A percentile compares a stretch with the other conserved stretches of the same genome.
Evolutionary conservation across 2,113 vertebrate species (phyloP).

Genomic region (Macaca nemestrina): DNA sequence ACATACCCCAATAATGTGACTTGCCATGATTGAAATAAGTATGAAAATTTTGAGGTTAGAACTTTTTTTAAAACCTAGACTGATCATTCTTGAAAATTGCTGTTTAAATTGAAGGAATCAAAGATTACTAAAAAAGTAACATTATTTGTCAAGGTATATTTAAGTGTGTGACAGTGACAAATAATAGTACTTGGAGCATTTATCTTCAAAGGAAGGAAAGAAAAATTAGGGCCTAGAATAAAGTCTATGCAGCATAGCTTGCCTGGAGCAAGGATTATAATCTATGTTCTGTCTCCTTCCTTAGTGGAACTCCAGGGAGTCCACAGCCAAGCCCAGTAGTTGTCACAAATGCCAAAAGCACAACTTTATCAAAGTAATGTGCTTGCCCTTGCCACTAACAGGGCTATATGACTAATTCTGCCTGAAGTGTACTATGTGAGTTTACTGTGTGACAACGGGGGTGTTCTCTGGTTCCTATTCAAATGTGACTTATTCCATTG

Average conservation of each 20-base stretch:
- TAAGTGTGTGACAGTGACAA: constrained; percentile 3
- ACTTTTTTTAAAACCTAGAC: background rate
- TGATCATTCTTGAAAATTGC: background rate
- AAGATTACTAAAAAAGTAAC: background rate
- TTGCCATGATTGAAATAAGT: background rate
- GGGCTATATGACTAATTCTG: background rate
- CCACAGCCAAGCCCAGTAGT: background rate
- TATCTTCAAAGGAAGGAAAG: constrained; percentile 17
- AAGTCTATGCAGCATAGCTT: background rate
- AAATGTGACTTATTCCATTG: background rate
- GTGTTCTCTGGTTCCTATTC: background rate
- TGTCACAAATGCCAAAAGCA: background rate
- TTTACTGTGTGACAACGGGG: background rate
- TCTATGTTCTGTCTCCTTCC: background rate
- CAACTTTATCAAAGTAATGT: background rate
- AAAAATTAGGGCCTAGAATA: background rate
- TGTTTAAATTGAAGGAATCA: background rate
- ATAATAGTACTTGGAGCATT: background rate
- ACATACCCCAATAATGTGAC: background rate
- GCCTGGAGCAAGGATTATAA: constrained; percentile 26
- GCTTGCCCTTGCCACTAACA: background rate
- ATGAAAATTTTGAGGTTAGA: background rate
- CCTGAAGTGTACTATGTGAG: background rate
- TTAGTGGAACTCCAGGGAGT: background rate
- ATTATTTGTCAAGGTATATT: constrained; percentile 14